A percentile compares a stretch with the other conserved stretches of the same genome.
phyloP scores from a whole-genome alignment of 2,797 vertebrate genomes.

The Pelodytes ibericus region DNA sequence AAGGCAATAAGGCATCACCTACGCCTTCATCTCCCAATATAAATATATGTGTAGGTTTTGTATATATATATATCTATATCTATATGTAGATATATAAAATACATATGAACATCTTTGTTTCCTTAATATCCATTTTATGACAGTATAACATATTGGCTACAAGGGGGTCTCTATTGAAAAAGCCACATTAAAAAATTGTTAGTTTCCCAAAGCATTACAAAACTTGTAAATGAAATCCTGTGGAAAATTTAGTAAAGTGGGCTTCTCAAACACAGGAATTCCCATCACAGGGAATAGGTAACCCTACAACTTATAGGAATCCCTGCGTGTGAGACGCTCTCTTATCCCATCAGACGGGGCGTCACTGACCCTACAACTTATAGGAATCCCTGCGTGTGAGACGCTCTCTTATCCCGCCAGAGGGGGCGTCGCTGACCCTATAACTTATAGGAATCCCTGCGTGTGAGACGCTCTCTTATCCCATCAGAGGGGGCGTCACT shows the following conservation, averaged over 20 bases:
- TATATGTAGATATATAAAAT: slow-evolving; percentile 39
- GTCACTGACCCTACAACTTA: not conserved
- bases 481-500: not conserved
- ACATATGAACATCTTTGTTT: slow-evolving; percentile 35
- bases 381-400: not conserved
- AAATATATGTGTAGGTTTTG: slow-evolving; percentile 1
- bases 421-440: not conserved
- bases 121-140: slow-evolving; percentile 31
- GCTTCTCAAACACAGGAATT: not conserved
- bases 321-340: not conserved
- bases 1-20: slow-evolving; percentile 45
- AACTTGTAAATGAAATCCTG: not conserved
- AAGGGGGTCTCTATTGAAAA: slow-evolving; percentile 7
- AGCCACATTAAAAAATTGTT: not conserved
- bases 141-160: slow-evolving; percentile 20
- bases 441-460: slow-evolving; percentile 10
- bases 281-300: not conserved
- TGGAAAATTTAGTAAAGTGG: not conserved
- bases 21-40: slow-evolving; percentile 26
- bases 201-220: not conserved
- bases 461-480: not conserved
- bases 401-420: too few relatives aligned
- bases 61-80: slow-evolving; percentile 4
- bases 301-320: slow-evolving; percentile 10
- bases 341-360: slow-evolving; percentile 2